Evolutionary conservation across 1,140 invertebrate genomes (phyloP).

Genomic region (Dendroctonus ponderosae): DNA sequence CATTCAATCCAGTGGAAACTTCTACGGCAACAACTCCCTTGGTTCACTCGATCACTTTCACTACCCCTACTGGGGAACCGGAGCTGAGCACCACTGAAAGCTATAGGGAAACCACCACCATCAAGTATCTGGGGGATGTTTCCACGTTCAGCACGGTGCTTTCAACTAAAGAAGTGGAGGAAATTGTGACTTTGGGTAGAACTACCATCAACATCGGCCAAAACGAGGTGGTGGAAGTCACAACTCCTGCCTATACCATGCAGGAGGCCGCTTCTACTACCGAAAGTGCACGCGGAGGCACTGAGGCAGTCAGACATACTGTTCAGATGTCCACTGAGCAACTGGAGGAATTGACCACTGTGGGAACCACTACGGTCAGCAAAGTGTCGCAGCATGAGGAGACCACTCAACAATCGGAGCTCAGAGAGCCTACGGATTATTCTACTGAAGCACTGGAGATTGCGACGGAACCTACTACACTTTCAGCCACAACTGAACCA

Average conservation of each 20-base stretch:
- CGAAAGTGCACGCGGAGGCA: conserved; percentile 1
- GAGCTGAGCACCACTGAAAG: background rate
- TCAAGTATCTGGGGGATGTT: conserved; percentile 8
- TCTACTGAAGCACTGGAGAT: background rate
- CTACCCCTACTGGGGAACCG: background rate
- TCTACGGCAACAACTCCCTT: background rate
- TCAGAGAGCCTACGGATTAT: background rate
- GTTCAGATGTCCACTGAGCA: conserved; percentile 21
- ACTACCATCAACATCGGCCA: conserved; percentile 20
- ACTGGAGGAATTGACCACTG: conserved; percentile 22
- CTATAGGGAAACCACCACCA: conserved; percentile 1
- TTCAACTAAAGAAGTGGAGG: conserved; percentile 17
- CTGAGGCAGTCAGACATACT: conserved; percentile 15
- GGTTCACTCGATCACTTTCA: conserved; percentile 15
- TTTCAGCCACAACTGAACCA: background rate
- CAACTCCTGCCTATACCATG: conserved; percentile 13
- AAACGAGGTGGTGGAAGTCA: conserved; percentile 23
- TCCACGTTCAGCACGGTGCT: conserved; percentile 26
- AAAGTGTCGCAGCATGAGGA: background rate
- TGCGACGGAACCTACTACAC: background rate
- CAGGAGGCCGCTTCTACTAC: background rate
- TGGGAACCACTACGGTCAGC: conserved; percentile 14
- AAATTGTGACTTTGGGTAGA: conserved; percentile 22
- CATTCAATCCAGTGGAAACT: conserved; percentile 28
- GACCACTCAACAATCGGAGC: background rate